Evolutionary conservation across 92 coral and sea anemone species (phyloP).

Genomic region (Epizoanthus stellaris): DNA sequence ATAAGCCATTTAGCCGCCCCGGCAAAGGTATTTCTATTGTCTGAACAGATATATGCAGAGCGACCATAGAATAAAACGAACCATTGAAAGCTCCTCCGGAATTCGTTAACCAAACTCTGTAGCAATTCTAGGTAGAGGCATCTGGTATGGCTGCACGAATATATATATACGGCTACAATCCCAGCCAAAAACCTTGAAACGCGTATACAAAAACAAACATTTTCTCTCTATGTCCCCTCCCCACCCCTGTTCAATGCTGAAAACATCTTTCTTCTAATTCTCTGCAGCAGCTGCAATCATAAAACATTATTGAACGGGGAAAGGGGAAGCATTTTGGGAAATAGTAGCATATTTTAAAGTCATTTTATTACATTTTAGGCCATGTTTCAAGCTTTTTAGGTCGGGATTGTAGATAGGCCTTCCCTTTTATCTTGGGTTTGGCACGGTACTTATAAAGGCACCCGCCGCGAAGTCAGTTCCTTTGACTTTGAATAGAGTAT

Average conservation of each 20-base stretch:
- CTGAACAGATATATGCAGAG: background rate
- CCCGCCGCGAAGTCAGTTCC: slow-evolving; percentile 5
- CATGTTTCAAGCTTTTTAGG: too few species aligned
- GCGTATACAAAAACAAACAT: too few species aligned
- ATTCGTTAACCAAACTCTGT: background rate
- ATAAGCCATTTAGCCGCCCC: slow-evolving; percentile 20
- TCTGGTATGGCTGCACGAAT: slow-evolving; percentile 5
- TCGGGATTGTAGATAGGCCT: background rate
- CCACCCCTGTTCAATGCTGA: too few species aligned
- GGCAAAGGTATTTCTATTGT: slow-evolving; percentile 2
- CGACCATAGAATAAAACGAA: background rate
- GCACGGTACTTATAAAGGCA: slow-evolving; percentile 4
- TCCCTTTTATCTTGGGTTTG: background rate
- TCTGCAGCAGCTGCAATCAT: too few species aligned
- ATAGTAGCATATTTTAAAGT: too few species aligned
- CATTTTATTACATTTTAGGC: too few species aligned
- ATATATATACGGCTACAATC: background rate
- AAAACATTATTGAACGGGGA: too few species aligned
- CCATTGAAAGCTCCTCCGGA: background rate
- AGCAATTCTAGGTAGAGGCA: slow-evolving; percentile 16
- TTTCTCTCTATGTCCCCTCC: too few species aligned
- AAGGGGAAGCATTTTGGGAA: too few species aligned
- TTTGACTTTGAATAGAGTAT: background rate
- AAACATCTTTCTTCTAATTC: too few species aligned
- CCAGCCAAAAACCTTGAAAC: too few species aligned